Evolutionary conservation across 2,888 invertebrate genomes (phyloP).

Genomic region (Nomada fucata): DNA sequence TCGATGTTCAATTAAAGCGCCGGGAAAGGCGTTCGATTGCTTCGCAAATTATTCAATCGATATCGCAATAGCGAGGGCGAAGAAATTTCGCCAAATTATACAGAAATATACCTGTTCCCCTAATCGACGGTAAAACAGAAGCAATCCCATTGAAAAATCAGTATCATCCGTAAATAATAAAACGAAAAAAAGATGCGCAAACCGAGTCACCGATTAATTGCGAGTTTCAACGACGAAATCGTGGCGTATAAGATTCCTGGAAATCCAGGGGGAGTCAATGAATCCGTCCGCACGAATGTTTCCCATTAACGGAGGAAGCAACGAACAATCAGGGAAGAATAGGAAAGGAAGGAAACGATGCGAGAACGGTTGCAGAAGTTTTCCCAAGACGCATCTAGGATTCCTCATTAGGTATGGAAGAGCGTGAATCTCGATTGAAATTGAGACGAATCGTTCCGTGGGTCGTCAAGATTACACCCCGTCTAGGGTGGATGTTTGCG

Average conservation of each 20-base stretch:
- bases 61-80: no score
- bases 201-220: no score
- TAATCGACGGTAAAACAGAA: no score
- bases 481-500: constrained; percentile 35
- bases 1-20: no score
- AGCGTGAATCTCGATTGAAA: constrained; percentile 78
- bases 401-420: constrained; percentile 80
- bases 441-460: constrained; percentile 80
- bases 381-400: constrained; percentile 38
- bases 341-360: no score
- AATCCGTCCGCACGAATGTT: background rate
- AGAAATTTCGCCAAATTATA: no score
- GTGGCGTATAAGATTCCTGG: background rate
- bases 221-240: background rate
- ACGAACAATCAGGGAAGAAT: background rate
- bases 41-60: background rate
- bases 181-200: background rate
- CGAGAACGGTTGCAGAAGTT: background rate
- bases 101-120: no score
- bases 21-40: no score
- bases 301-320: background rate
- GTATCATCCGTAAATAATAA: no score
- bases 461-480: constrained; percentile 74
- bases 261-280: constrained; percentile 36
- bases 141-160: no score